phyloP scores from a whole-genome alignment of 2,113 vertebrate genomes.

The Tachuris rubrigastra region DNA sequence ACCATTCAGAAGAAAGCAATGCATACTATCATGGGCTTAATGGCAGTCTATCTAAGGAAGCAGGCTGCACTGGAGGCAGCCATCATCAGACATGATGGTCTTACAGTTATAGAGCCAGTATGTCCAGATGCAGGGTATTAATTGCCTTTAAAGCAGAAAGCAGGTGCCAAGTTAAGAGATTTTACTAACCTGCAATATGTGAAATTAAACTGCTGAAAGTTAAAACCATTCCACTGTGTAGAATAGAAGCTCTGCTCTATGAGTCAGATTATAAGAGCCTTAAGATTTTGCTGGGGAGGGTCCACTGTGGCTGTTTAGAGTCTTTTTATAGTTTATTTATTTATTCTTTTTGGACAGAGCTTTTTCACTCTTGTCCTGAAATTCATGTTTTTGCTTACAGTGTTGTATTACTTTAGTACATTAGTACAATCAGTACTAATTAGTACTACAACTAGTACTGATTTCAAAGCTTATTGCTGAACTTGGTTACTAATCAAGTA shows the following conservation, averaged over 20 bases:
- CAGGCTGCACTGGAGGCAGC: not conserved
- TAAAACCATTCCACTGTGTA: not conserved
- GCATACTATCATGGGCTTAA: fast-evolving
- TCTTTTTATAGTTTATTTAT: not conserved
- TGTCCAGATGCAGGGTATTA: not conserved
- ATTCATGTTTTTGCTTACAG: not conserved
- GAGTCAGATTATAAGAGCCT: not conserved
- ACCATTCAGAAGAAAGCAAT: not conserved
- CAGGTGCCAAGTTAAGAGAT: not conserved
- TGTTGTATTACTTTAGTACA: not conserved
- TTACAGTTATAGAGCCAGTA: not conserved
- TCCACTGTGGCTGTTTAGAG: not conserved
- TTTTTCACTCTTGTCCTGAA: not conserved
- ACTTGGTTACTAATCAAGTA: not conserved
- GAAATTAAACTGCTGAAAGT: not conserved
- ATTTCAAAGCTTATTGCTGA: not conserved
- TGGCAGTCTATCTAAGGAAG: fast-evolving
- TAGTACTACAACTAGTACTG: not conserved
- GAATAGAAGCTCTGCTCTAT: not conserved
- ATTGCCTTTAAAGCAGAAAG: not conserved
- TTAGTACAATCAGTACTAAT: not conserved
- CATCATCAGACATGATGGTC: fast-evolving
- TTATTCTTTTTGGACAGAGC: not conserved
- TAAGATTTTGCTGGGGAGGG: not conserved
- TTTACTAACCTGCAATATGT: not conserved